phyloP scores from a whole-genome alignment of 2,113 vertebrate genomes.

The Forbesichthys agassizii region DNA sequence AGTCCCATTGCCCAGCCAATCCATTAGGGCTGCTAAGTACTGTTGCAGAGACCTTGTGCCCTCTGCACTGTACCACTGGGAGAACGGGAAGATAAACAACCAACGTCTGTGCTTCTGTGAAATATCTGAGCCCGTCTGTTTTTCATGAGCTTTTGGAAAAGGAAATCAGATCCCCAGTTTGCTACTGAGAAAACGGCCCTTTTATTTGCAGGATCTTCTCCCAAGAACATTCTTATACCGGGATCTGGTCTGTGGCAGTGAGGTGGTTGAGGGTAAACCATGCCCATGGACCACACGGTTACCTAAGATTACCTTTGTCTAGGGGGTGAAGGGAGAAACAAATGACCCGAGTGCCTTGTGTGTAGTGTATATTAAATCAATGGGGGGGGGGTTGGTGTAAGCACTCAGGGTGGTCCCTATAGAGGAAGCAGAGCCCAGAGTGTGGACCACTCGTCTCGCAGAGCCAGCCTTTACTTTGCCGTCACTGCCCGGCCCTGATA shows the following conservation, averaged over 20 bases:
- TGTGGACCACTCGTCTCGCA: constrained; percentile 48
- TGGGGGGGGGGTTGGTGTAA: neutral
- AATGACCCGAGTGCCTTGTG: constrained; percentile 13
- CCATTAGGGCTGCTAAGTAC: constrained; percentile 40
- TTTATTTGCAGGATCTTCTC: constrained; percentile 53
- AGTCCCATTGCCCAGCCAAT: constrained; percentile 18
- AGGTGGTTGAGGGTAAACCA: constrained; percentile 52
- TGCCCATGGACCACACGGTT: constrained; percentile 30
- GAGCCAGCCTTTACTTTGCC: no score
- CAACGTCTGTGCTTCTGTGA: constrained; percentile 57
- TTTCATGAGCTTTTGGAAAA: constrained; percentile 73
- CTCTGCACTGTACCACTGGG: constrained; percentile 3
- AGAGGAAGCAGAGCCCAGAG: constrained; percentile 55
- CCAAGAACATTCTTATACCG: constrained; percentile 51
- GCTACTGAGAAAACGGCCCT: constrained; percentile 54
- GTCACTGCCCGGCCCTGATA: no score
- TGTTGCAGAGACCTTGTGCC: constrained; percentile 42
- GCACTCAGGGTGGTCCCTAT: constrained; percentile 58
- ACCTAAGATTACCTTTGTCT: constrained; percentile 43
- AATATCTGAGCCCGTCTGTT: constrained; percentile 70
- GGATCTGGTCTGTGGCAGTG: constrained; percentile 37
- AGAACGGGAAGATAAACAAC: constrained; percentile 64
- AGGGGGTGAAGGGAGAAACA: constrained; percentile 2
- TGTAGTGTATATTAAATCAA: constrained; percentile 26
- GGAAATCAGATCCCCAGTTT: constrained; percentile 69